These are phyloP conservation scores for Psettodes erumei DNA, from an alignment of 2,113 vertebrate species.

Conservation along the genomic window DNA sequence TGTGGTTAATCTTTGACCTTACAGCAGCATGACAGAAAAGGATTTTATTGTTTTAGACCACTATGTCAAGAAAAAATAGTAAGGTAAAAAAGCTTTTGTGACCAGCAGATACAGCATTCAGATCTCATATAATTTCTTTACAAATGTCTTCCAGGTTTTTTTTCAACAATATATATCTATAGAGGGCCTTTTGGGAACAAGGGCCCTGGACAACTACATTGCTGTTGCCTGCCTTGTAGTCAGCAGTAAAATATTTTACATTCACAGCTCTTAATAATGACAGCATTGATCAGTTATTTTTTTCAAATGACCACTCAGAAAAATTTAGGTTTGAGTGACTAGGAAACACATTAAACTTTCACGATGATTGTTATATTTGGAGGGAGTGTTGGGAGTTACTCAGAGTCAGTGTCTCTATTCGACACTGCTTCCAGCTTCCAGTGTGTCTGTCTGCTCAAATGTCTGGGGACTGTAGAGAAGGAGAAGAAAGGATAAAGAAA, in stretches of 20 bases:
- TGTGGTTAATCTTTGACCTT: too few relatives aligned
- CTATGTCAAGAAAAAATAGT: too few relatives aligned
- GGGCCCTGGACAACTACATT: too few relatives aligned
- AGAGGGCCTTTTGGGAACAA: too few relatives aligned
- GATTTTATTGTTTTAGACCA: too few relatives aligned
- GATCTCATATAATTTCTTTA: too few relatives aligned
- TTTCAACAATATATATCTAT: too few relatives aligned
- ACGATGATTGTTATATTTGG: slow-evolving; percentile 23
- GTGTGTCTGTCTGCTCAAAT: slow-evolving; percentile 23
- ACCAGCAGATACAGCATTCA: too few relatives aligned
- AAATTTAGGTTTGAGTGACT: background rate
- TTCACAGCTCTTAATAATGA: background rate
- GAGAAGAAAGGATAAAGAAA: background rate
- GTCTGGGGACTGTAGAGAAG: slow-evolving; percentile 33
- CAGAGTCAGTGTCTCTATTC: slow-evolving; percentile 54
- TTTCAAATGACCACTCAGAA: background rate
- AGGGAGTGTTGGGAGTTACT: slow-evolving; percentile 20
- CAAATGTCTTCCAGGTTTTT: too few relatives aligned
- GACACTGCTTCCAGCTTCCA: slow-evolving; percentile 53
- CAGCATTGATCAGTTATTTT: background rate
- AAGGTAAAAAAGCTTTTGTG: too few relatives aligned
- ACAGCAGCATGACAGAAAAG: too few relatives aligned
- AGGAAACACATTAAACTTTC: background rate
- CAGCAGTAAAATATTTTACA: background rate
- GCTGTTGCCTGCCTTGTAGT: background rate